Base-by-base conservation (phyloP, 2,888 invertebrate genomes). In the Coenonympha arcania region DNA sequence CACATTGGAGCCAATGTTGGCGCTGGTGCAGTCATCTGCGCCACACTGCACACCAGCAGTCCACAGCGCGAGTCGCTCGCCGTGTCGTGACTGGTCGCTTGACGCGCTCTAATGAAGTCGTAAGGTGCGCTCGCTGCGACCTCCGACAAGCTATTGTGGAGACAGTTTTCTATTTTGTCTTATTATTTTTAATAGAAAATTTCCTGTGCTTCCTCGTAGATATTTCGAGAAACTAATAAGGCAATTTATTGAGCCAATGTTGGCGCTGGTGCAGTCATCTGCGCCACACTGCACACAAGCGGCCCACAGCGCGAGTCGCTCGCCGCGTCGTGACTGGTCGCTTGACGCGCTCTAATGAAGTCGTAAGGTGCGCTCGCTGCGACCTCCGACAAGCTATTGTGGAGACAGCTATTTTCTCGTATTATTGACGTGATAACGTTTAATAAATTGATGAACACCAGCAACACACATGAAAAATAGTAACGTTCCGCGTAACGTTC, bases 101-200 rank as follows among this genome's bases (percentile, higher is more conserved):
- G 75, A 75, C 73, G 71, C 71, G 67, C 59, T 62, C 77, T 81
- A 81, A 79, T 81, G 79, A 79, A 81, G 80, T 76, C 77, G 79
- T 81, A 78, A 72, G 73, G 64, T 67, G 67, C 66, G 59, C 30
- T 45, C 54, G 62, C 61, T 59, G 63, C 62, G 55, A 60, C 57
- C 3, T 3, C 28, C 46, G 20, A 1, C 40, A 30, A 19, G 11
- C 11, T 34, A 52, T 19, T 60, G 46, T 66, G 68, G 76, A 74
- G 51, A 33, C 2, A 50, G 63, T 63, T 59, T 55, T 15, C 4
- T 20, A 20, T 43, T 22, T 19, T n/a, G n/a, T n/a, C n/a, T n/a
- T n/a, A n/a, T n/a, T n/a, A n/a, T 4, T 26, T 41, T n/a, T 2
- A n/a, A n/a, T n/a, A n/a, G n/a, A n/a, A n/a, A n/a, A n/a, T n/a